These are phyloP conservation scores for Lepus europaeus DNA, from an alignment of 2,113 vertebrate genomes.

Conservation along the genomic window DNA sequence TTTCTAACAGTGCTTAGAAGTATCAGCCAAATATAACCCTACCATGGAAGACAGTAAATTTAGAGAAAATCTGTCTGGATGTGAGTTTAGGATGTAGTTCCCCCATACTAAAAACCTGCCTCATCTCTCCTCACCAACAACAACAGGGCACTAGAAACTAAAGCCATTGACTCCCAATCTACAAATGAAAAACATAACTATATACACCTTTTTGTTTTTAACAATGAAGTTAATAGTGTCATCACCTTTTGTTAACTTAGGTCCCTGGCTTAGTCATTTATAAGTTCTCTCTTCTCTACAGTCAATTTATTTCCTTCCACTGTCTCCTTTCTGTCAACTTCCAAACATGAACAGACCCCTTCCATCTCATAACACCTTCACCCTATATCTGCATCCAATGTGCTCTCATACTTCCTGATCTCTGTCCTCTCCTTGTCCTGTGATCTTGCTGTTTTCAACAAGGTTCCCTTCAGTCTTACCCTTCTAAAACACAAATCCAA, in stretches of 20 bases:
- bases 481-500: neutral
- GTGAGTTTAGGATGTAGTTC: neutral
- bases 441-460: too few relatives aligned
- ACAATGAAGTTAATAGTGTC: neutral
- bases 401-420: neutral
- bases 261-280: neutral
- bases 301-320: neutral
- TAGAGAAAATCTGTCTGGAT: neutral
- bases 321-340: neutral
- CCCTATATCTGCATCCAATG: neutral
- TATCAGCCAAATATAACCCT: neutral
- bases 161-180: neutral
- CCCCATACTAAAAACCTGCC: neutral
- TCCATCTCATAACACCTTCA: neutral
- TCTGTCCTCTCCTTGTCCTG: neutral
- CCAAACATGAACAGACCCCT: neutral
- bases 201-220: neutral
- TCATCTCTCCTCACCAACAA: neutral
- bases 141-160: neutral
- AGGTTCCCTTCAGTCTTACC: neutral
- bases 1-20: neutral
- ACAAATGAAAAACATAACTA: neutral
- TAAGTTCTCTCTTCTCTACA: neutral
- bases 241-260: neutral
- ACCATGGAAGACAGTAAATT: too few relatives aligned